Evolutionary conservation across 2,797 vertebrate species (phyloP).

Genomic region (Tragelaphus oryx): DNA sequence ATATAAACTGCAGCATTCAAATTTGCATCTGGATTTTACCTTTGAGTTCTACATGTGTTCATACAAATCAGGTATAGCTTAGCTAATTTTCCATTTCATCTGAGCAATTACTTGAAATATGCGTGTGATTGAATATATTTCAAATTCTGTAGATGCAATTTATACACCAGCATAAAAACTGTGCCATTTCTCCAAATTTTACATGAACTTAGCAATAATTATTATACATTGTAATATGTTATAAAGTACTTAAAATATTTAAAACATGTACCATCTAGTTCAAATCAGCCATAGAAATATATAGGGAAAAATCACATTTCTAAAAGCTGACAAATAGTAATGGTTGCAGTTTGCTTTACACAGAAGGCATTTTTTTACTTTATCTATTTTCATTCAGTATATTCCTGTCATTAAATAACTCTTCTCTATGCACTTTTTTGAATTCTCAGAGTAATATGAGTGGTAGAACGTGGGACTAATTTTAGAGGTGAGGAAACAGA

Average conservation of each 20-base stretch:
- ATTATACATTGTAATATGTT: background rate
- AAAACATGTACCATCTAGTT: background rate
- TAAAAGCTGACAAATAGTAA: background rate
- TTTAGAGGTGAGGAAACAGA: background rate
- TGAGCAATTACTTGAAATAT: constrained; percentile 54
- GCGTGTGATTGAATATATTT: constrained; percentile 42
- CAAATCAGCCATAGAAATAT: background rate
- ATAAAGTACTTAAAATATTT: background rate
- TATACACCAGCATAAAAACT: background rate
- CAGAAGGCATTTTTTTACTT: background rate
- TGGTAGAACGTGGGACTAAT: background rate
- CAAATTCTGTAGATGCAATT: constrained; percentile 22
- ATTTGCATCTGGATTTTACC: constrained; percentile 47
- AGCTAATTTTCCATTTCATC: background rate
- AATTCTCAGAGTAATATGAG: background rate
- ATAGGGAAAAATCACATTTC: background rate
- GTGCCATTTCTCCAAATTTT: background rate
- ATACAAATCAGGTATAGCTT: constrained; percentile 5
- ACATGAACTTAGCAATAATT: constrained; percentile 13
- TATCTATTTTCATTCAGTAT: background rate
- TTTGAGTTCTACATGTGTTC: constrained; percentile 11
- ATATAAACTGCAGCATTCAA: background rate
- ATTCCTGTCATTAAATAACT: background rate
- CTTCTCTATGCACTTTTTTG: background rate
- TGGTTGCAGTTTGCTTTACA: background rate